Base-by-base conservation (phyloP, 2,888 invertebrate species). In the Agrochola circellaris region DNA sequence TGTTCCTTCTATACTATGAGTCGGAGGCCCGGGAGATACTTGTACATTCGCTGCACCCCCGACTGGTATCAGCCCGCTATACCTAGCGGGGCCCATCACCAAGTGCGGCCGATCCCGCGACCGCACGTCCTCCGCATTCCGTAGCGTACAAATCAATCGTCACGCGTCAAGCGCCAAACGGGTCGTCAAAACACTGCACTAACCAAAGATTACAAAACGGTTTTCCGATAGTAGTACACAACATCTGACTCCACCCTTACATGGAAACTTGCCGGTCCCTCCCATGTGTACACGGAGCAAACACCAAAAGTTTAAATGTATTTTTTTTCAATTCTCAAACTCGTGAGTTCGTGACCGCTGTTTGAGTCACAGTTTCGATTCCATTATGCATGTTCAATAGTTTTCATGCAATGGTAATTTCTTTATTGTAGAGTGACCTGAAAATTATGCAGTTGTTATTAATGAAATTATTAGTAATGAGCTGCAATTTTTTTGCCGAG, bases 251-350 rank as follows among this genome's bases (percentile, higher is more conserved):
- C n/a, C 23, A 38, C 38, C 78, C 56, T 77, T 58, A 67, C 34
- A 64, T 38, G 30, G 11, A 71, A 85, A 74, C 73, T 69, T 30
- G 26, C 56, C 45, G 62, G 48, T 15, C n/a, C 56, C 61, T 77
- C 86, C 73, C 86, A 71, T 65, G 68, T 72, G 82, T 74, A 64
- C 73, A 45, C n/a, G 34, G 70, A 42, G 11, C 77, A 64, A 85
- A 83, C 82, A 77, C 42, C 61, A 58, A 68, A 83, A 83, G 68
- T 83, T 83, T 77, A 77, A 83, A 83, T 85, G 73, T 85, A 82
- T 70, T 83, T 83, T 82, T 82, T 85, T 83, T 85, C 86, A 77
- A 78, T 82, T 75, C 73, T 67, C 66, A 9, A 54, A 73, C 42
- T 73, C 48, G 45, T 60, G 23, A 38, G 26, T 67, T 75, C 62